Evolutionary conservation across 2,888 invertebrate species (phyloP), one percentile per base, ranked within the genome.

Genomic region (Cenopis cana): DNA sequence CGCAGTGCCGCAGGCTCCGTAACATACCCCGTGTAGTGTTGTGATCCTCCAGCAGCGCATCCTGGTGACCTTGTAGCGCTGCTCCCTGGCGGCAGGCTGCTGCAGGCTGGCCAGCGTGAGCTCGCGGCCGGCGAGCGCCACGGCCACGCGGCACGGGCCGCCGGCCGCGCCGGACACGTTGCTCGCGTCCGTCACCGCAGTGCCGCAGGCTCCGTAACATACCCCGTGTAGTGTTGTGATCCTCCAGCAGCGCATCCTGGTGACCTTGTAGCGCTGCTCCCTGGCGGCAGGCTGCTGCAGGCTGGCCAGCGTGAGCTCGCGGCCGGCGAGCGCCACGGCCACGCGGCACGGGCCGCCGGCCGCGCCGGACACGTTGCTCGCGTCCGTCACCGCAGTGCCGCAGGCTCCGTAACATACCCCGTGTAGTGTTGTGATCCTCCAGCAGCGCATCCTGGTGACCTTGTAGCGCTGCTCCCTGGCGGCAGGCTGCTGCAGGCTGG

Each of bases 21-120:
- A 33, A 36, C 60, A 50, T 49, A 62, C 61, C 50, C 93, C 92
- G 85, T 97, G 96, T 78, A 96, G 93, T 1, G 98, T 97, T 20
- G 98, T 98, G 60, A 99, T 98, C 78, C 99, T 95, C 99, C 99
- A 99, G 82, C 99, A 99, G 72, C 98, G 95, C 97, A 99, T 99
- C 78, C 99, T 94, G 0, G 99, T 99, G 49, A 99, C 98, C 88
- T 98, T 97, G 88, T 98, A 99, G 80, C 95, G 95, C 60, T 97
- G 96, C 87, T 99, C 99, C 76, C 95, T 95, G n/a, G n/a, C n/a
- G n/a, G n/a, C n/a, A n/a, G 95, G 90, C 69, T 96, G 95, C 38
- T 94, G 94, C 11, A 91, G 86, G 24, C 95, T 95, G 11, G 38
- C 12, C 3, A 38, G 38, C 11, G 96, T 96, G 38, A 99, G 93